phyloP scores from a whole-genome alignment of 2,888 invertebrate genomes.

The Teleiodes luculella region DNA sequence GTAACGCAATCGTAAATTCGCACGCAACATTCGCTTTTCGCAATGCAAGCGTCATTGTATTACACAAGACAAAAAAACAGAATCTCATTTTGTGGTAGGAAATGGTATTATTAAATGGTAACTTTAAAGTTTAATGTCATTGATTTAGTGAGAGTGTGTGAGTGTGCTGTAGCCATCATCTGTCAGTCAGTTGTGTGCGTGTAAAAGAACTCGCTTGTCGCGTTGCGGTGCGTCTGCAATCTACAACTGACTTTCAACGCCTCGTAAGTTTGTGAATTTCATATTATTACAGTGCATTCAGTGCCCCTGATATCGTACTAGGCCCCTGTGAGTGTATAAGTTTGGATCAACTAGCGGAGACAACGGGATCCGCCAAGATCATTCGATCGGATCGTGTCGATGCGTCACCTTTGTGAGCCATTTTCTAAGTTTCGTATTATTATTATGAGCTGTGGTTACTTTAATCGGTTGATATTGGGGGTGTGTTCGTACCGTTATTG shows the following conservation, averaged over 20 bases:
- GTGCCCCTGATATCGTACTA: slow-evolving; percentile 34
- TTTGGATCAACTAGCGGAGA: slow-evolving; percentile 23
- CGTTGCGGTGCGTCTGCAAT: slow-evolving; percentile 67
- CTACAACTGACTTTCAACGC: slow-evolving; percentile 75
- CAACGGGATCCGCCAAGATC: slow-evolving; percentile 49
- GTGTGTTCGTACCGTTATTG: slow-evolving; percentile 4
- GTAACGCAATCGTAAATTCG: too few species aligned
- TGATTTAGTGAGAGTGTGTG: slow-evolving; percentile 23
- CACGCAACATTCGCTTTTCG: too few species aligned
- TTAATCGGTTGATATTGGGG: not conserved
- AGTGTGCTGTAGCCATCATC: slow-evolving; percentile 24
- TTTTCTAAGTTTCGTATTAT: slow-evolving; percentile 61
- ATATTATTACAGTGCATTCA: slow-evolving; percentile 53
- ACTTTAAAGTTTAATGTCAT: not conserved
- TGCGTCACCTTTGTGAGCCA: slow-evolving; percentile 78
- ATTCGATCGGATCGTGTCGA: slow-evolving; percentile 75
- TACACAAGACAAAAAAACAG: too few species aligned
- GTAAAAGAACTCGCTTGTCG: slow-evolving; percentile 68
- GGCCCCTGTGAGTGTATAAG: slow-evolving; percentile 32
- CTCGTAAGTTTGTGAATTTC: slow-evolving; percentile 74
- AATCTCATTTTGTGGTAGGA: not conserved
- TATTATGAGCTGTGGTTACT: slow-evolving; percentile 27
- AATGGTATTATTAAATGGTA: not conserved
- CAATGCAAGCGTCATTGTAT: too few species aligned
- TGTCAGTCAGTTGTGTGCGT: slow-evolving; percentile 42